Percentiles rank a stretch among this genome's conserved stretches.
Evolutionary conservation across 2,888 invertebrate species (phyloP).

Genomic region (Agrochola lota): DNA sequence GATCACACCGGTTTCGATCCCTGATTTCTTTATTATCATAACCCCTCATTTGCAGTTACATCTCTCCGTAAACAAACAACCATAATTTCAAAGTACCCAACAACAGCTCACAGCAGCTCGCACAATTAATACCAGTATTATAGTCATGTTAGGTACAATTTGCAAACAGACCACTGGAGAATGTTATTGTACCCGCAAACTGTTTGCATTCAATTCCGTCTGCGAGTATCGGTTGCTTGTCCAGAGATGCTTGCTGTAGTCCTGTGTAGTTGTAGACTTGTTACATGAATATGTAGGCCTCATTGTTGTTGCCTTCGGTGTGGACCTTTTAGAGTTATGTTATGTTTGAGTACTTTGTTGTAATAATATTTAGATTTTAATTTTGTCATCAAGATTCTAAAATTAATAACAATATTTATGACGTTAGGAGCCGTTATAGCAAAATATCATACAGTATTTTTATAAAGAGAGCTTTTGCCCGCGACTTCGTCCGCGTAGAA

Average conservation of each 20-base stretch:
- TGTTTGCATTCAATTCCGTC: conserved; percentile 76
- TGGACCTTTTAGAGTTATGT: conserved; percentile 30
- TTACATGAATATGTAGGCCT: conserved; percentile 25
- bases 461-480: background rate
- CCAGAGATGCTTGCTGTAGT: conserved; percentile 35
- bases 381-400: background rate
- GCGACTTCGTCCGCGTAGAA: no score
- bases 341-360: background rate
- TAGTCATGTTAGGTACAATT: conserved; percentile 35
- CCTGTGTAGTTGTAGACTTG: conserved; percentile 30
- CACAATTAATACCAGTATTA: conserved; percentile 51
- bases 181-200: conserved; percentile 78
- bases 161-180: conserved; percentile 66
- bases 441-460: background rate
- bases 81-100: conserved; percentile 9
- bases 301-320: conserved; percentile 32
- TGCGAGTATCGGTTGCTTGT: conserved; percentile 64
- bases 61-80: conserved; percentile 1
- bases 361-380: background rate
- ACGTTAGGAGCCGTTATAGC: background rate
- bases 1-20: no score
- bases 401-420: background rate
- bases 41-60: background rate
- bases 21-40: background rate
- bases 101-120: conserved; percentile 7